These are phyloP conservation scores for Strigamia crassipes DNA, from an alignment of 2,888 invertebrate species.

Conservation along the genomic window DNA sequence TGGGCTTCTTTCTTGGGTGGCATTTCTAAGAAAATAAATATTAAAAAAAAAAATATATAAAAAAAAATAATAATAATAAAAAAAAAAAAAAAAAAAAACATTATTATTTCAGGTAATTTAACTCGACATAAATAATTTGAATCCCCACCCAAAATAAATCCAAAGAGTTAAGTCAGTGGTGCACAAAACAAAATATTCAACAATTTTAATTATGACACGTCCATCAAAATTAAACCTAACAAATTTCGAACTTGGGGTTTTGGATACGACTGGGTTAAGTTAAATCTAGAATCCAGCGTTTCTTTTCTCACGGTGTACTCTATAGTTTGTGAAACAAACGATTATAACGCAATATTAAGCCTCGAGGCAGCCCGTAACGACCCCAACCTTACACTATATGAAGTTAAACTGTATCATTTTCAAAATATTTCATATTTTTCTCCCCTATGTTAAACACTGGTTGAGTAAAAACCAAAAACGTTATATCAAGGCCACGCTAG, in stretches of 20 bases:
- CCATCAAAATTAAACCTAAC: no score
- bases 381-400: constrained; percentile 1
- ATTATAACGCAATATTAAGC: constrained; percentile 10
- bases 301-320: constrained; percentile 27
- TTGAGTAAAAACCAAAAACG: constrained; percentile 7
- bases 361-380: neutral
- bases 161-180: no score
- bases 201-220: no score
- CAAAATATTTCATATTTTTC: constrained; percentile 25
- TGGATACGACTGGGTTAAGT: no score
- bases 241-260: no score
- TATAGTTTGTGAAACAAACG: constrained; percentile 13
- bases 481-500: neutral
- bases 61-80: neutral
- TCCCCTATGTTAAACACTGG: constrained; percentile 18
- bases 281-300: neutral
- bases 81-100: neutral
- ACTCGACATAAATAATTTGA: neutral
- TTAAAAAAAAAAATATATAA: neutral
- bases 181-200: no score
- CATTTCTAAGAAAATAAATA: constrained; percentile 56
- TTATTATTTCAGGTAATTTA: neutral
- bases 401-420: constrained; percentile 29
- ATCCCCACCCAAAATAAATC: neutral
- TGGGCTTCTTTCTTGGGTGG: constrained; percentile 71